Conservation (phyloP, 2,888 invertebrate species). For the Caenorhabditis virilis region DNA sequence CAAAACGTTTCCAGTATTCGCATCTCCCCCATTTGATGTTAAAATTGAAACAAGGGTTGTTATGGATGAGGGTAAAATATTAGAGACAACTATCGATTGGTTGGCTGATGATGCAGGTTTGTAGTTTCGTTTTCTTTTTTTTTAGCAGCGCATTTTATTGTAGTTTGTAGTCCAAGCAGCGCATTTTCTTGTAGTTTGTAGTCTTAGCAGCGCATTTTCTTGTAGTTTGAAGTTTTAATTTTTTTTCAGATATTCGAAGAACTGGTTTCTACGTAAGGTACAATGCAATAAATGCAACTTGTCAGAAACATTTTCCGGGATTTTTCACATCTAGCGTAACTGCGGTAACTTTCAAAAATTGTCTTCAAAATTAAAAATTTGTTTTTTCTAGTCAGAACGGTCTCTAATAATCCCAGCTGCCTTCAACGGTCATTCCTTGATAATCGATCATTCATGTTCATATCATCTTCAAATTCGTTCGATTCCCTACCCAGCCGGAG, state of each 20-base stretch:
- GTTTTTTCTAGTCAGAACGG: conserved; percentile 35
- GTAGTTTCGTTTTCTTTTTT: too few relatives aligned
- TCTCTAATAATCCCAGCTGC: conserved; percentile 43
- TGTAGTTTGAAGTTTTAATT: too few relatives aligned
- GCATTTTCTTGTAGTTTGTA: too few relatives aligned
- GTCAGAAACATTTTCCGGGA: conserved; percentile 52
- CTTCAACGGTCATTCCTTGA: conserved; percentile 36
- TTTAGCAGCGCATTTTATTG: too few relatives aligned
- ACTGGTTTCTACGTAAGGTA: conserved; percentile 52
- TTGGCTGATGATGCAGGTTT: conserved; percentile 38
- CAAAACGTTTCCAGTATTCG: conserved; percentile 50
- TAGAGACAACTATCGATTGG: conserved; percentile 53
- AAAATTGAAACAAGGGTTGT: conserved; percentile 41
- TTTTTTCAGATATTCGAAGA: conserved; percentile 44
- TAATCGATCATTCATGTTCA: conserved; percentile 43
- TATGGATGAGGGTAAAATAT: conserved; percentile 49
- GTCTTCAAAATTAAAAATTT: background rate
- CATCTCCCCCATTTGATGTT: conserved; percentile 47
- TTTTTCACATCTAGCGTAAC: conserved; percentile 45
- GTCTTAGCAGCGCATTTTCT: too few relatives aligned
- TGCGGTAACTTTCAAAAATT: background rate
- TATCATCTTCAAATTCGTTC: conserved; percentile 52
- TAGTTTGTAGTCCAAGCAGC: too few relatives aligned
- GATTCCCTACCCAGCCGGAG: conserved; percentile 54
- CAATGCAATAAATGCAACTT: conserved; percentile 39